Percentiles rank a stretch among this genome's conserved stretches.
phyloP scores from a whole-genome alignment of 2,888 invertebrate species.

The Ormyrus labotus region DNA sequence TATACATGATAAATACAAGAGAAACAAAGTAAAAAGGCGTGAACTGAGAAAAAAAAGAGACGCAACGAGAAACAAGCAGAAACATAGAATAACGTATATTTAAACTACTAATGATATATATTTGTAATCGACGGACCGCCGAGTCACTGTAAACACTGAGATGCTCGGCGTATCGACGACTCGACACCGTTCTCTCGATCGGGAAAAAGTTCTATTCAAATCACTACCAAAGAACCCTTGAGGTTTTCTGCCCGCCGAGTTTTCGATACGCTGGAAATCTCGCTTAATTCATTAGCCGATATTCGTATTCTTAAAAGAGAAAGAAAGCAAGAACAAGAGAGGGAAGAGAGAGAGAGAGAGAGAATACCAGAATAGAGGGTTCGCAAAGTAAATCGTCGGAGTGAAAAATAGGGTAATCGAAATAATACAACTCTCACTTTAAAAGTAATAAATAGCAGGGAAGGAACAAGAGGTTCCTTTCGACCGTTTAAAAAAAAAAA shows the following conservation, averaged over 20 bases:
- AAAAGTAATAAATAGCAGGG: conserved; percentile 15
- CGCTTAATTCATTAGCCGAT: conserved; percentile 43
- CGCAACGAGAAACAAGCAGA: conserved; percentile 56
- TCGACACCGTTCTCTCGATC: conserved; percentile 30
- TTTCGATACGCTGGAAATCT: conserved; percentile 48
- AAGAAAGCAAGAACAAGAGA: conserved; percentile 7
- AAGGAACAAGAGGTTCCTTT: conserved; percentile 49
- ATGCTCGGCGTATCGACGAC: conserved; percentile 42
- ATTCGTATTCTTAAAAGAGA: conserved; percentile 49
- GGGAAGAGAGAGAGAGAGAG: conserved; percentile 31
- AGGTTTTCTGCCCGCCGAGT: conserved; percentile 7
- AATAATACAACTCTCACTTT: conserved; percentile 44
- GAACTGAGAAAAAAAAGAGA: conserved; percentile 27
- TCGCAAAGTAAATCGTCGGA: conserved; percentile 44
- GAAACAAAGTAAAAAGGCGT: conserved; percentile 32
- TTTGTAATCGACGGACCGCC: conserved; percentile 50
- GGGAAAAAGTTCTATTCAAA: conserved; percentile 21
- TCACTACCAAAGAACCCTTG: not conserved
- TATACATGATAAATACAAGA: conserved; percentile 20
- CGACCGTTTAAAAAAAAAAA: conserved; percentile 30
- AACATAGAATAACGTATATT: conserved; percentile 59
- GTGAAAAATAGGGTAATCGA: conserved; percentile 55
- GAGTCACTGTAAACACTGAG: conserved; percentile 48
- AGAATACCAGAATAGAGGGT: conserved; percentile 36
- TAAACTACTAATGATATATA: conserved; percentile 53